Conservation (phyloP, 2,113 vertebrate species). For the Brachypteracias leptosomus region DNA sequence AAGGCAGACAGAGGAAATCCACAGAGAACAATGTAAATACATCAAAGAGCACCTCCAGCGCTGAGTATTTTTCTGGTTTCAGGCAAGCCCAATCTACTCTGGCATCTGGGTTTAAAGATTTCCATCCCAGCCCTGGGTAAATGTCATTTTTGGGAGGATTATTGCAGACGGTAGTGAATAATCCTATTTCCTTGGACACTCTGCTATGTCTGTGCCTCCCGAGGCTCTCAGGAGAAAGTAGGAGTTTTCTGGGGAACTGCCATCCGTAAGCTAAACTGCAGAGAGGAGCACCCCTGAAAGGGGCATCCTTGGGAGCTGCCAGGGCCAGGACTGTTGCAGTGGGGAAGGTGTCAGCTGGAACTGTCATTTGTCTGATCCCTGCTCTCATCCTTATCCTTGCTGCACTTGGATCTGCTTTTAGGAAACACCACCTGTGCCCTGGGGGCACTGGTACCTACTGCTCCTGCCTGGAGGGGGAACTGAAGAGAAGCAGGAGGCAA, state of each 20-base stretch:
- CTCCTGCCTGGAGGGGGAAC: not conserved
- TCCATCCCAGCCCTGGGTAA: not conserved
- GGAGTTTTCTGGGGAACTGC: not conserved
- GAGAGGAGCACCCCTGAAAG: not conserved
- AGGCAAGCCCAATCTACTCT: not conserved
- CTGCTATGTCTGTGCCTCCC: not conserved
- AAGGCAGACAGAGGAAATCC: slow-evolving; percentile 19
- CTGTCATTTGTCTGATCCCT: not conserved
- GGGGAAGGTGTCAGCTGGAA: not conserved
- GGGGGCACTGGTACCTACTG: not conserved
- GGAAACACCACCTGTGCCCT: not conserved
- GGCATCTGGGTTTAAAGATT: not conserved
- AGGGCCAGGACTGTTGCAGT: not conserved
- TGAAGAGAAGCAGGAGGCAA: not conserved
- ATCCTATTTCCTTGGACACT: not conserved
- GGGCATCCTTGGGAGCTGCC: not conserved
- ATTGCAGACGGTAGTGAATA: not conserved
- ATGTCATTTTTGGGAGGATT: not conserved
- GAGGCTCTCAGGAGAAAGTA: not conserved
- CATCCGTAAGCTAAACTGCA: not conserved
- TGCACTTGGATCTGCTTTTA: not conserved
- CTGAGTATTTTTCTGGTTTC: not conserved
- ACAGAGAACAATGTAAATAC: not conserved
- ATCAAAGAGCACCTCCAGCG: not conserved
- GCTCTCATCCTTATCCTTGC: not conserved